These are phyloP conservation scores for Halesus radiatus DNA, from an alignment of 1,140 invertebrate genomes.

Conservation along the genomic window DNA sequence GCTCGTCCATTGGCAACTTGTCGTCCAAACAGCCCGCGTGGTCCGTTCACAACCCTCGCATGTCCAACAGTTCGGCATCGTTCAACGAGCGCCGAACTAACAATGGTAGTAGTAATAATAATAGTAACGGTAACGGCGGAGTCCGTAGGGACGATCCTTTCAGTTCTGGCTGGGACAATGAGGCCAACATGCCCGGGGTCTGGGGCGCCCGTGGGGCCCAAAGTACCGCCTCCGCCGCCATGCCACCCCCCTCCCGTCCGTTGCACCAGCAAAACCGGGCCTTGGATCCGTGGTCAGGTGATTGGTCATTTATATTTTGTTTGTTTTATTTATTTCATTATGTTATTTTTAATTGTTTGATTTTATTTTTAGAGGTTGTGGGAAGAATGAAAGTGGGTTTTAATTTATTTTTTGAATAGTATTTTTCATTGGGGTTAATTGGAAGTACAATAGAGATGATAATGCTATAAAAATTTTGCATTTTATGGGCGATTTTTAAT, in stretches of 20 bases:
- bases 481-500: too few relatives aligned
- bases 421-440: too few relatives aligned
- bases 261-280: slow-evolving; percentile 40
- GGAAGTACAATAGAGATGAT: too few relatives aligned
- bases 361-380: too few relatives aligned
- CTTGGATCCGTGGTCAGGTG: slow-evolving; percentile 70
- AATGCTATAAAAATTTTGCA: too few relatives aligned
- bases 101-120: not conserved
- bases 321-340: slow-evolving; percentile 45
- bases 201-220: slow-evolving; percentile 33
- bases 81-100: slow-evolving; percentile 52
- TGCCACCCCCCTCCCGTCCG: slow-evolving; percentile 17
- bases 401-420: too few relatives aligned
- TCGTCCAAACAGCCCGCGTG: slow-evolving; percentile 54
- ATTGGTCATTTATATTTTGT: slow-evolving; percentile 58
- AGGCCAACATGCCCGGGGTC: slow-evolving; percentile 7
- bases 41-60: slow-evolving; percentile 46
- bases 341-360: slow-evolving; percentile 9
- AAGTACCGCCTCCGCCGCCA: not conserved
- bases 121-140: slow-evolving; percentile 44
- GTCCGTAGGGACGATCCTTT: slow-evolving; percentile 47
- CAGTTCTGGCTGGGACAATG: slow-evolving; percentile 47
- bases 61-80: slow-evolving; percentile 42
- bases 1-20: slow-evolving; percentile 65
- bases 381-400: too few relatives aligned